Evolutionary conservation across 2,888 invertebrate species (phyloP), one percentile per base, ranked within the genome.

Genomic region (Linhomoeus sp.): DNA sequence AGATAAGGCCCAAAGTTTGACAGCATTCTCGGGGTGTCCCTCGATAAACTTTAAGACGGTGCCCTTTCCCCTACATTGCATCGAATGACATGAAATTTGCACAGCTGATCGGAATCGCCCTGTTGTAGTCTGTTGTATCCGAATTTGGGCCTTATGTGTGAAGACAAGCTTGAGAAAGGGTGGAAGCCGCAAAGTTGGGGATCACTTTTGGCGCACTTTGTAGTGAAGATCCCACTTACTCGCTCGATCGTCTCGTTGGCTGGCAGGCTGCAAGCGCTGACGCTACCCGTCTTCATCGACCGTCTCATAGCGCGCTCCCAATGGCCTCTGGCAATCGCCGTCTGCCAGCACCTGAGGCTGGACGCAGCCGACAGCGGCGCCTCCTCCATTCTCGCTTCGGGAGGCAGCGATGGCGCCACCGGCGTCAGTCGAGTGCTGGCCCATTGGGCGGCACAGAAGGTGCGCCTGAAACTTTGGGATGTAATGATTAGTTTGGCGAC

Each of bases 361-460:
- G 79, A 81, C n/a, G n/a, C n/a, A n/a, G 90, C 17, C 76, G 84
- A 43, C 78, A 86, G 59, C 90, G 88, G 66, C 84, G 80, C 60
- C 72, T 92, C 49, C 88, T 88, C 15, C 79, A 85, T 43, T 78
- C 81, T 67, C 80, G 88, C 50, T 85, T 88, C 1, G 77, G 82
- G 52, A 85, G 84, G 68, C 72, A 92, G 14, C 80, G 81, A 62
- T 69, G 90, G 49, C 79, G 81, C 9, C 20, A 75, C 77, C 56
- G 85, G 84, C 0, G 77, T 77, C 50, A 84, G 82, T 40, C 74
- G 84, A 57, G 88, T 92, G 56, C 71, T 92, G 33, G 82, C 84
- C 17, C 86, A 90, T 63, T 94, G 92, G 92, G 92, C 92, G 1
- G 86, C 83, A 63, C 86, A 85, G 62, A 90, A 90, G 75, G 86